Evolutionary conservation across 2,113 vertebrate genomes (phyloP).

Genomic region (Actenoides hombroni): DNA sequence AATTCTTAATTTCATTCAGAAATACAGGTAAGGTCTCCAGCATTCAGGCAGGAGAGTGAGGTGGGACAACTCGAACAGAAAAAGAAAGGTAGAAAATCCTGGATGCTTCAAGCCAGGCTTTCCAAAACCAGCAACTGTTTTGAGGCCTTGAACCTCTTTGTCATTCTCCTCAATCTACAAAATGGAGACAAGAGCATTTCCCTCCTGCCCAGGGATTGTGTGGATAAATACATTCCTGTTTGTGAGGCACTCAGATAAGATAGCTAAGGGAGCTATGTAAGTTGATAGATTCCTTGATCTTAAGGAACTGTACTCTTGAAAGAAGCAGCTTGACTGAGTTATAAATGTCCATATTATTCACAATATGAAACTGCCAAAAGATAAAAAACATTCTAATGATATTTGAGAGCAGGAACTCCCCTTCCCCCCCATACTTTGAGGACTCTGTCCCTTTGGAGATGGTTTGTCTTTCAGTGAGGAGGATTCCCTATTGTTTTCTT

Average conservation of each 20-base stretch:
- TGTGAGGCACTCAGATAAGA: conserved; percentile 51
- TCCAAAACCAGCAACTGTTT: background rate
- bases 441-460: conserved; percentile 50
- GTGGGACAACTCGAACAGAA: background rate
- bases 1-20: background rate
- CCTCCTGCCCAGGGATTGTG: background rate
- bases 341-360: conserved; percentile 49
- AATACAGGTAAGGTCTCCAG: background rate
- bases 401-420: conserved; percentile 55
- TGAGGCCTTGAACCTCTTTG: background rate
- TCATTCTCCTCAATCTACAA: conserved; percentile 4
- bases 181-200: conserved; percentile 27
- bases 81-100: background rate
- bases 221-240: conserved; percentile 42
- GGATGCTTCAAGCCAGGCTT: background rate
- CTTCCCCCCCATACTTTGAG: conserved; percentile 32
- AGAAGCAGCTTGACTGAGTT: conserved; percentile 48
- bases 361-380: conserved; percentile 40
- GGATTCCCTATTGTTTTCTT: conserved; percentile 68
- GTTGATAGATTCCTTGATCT: conserved; percentile 63
- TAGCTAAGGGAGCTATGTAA: conserved; percentile 52
- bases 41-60: background rate
- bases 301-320: conserved; percentile 46
- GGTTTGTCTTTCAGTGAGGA: conserved; percentile 51
- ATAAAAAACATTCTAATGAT: conserved; percentile 61